Percentiles rank a stretch among this genome's conserved stretches.
Conservation (phyloP, 2,113 vertebrate species). For the Rhynchomys soricoides region DNA sequence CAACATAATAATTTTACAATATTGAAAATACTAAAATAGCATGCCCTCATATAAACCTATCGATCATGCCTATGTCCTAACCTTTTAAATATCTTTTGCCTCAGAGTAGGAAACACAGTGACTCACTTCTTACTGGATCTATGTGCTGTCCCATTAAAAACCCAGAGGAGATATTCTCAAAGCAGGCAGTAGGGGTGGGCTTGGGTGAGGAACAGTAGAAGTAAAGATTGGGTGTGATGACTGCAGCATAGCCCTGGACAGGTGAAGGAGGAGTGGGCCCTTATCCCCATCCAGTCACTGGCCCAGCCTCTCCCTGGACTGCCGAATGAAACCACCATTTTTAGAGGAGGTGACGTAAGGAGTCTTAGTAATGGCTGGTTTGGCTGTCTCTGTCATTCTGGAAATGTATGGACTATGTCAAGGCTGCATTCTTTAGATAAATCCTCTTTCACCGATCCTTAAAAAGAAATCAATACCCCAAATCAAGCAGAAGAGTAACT, state of each 20-base stretch:
- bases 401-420: not conserved
- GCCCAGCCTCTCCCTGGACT: not conserved
- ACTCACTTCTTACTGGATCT: not conserved
- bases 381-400: not conserved
- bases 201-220: not conserved
- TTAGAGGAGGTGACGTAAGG: not conserved
- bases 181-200: not conserved
- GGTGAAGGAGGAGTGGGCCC: too few relatives aligned
- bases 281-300: not conserved
- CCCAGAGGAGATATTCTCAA: not conserved
- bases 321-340: not conserved
- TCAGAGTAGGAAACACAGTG: not conserved
- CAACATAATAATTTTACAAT: not conserved
- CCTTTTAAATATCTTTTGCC: slow-evolving; percentile 31
- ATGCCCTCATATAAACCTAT: not conserved
- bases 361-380: not conserved
- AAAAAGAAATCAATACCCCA: slow-evolving; percentile 19
- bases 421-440: not conserved
- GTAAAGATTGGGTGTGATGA: accelerated
- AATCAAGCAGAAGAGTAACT: not conserved
- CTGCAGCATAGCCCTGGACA: not conserved
- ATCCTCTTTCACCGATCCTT: not conserved
- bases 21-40: slow-evolving; percentile 18
- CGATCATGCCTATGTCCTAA: not conserved
- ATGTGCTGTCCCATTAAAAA: not conserved